phyloP scores from a whole-genome alignment of 2,888 invertebrate genomes.

The Notodonta dromedarius region DNA sequence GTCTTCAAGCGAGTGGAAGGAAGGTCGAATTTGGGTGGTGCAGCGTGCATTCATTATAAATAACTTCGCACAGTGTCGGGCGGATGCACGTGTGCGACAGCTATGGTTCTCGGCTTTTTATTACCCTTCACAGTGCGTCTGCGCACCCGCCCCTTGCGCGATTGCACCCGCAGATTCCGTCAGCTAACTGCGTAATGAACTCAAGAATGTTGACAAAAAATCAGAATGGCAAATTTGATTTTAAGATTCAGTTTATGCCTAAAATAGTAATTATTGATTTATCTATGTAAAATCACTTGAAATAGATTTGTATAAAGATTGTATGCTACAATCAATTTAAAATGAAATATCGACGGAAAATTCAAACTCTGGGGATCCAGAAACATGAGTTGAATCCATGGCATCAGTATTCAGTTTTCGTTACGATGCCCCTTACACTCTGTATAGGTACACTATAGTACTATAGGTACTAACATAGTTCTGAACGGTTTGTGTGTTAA shows the following conservation, averaged over 20 bases:
- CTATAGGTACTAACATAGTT: not conserved
- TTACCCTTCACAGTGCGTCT: slow-evolving; percentile 50
- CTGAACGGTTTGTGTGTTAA: not conserved
- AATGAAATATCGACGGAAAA: too few species aligned
- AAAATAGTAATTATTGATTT: too few species aligned
- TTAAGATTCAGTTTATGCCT: too few species aligned
- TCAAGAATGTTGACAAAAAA: not conserved
- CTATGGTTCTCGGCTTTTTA: slow-evolving; percentile 66
- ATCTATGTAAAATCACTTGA: too few species aligned
- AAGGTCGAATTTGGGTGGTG: slow-evolving; percentile 24
- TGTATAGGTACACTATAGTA: too few species aligned
- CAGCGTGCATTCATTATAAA: slow-evolving; percentile 56
- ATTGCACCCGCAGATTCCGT: slow-evolving; percentile 52
- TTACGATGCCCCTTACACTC: too few species aligned
- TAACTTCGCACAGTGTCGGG: slow-evolving; percentile 73
- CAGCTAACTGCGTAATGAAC: slow-evolving; percentile 10
- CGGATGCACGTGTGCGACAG: slow-evolving; percentile 81
- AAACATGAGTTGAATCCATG: too few species aligned
- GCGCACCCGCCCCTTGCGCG: slow-evolving; percentile 28
- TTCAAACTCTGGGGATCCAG: too few species aligned
- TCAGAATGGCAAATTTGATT: too few species aligned
- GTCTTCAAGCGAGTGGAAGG: slow-evolving; percentile 9
- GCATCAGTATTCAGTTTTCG: too few species aligned
- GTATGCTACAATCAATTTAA: too few species aligned
- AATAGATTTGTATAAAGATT: too few species aligned